Evolutionary conservation across 2,797 vertebrate species (phyloP).

Genomic region (Mareca penelope): DNA sequence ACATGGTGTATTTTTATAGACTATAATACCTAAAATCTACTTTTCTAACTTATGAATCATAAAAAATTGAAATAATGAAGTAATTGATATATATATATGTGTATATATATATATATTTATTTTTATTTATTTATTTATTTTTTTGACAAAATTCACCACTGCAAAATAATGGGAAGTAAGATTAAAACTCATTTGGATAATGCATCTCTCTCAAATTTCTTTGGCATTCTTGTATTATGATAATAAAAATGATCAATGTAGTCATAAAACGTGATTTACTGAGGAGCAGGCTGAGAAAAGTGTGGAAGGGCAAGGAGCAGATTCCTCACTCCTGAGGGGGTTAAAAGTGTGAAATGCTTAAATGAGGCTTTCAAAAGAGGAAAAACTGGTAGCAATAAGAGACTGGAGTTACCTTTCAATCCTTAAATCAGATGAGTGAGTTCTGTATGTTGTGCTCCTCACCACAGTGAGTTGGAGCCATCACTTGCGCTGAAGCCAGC

Average conservation of each 20-base stretch:
- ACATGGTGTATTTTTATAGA: background rate
- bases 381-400: background rate
- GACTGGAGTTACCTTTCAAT: background rate
- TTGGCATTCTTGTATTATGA: background rate
- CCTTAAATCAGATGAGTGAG: background rate
- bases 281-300: background rate
- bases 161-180: background rate
- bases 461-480: background rate
- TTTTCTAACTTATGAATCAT: background rate
- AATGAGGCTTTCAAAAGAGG: background rate
- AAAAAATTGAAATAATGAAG: background rate
- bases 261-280: background rate
- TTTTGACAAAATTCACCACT: background rate
- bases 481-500: background rate
- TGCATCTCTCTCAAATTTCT: background rate
- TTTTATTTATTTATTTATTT: background rate
- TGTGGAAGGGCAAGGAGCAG: background rate
- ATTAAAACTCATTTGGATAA: background rate
- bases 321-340: background rate
- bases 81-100: background rate
- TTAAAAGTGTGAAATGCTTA: background rate
- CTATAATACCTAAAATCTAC: background rate
- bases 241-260: background rate
- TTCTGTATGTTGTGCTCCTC: background rate
- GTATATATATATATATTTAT: no score